Conservation (phyloP, 2,888 invertebrate species). For the Rutpela maculata region DNA sequence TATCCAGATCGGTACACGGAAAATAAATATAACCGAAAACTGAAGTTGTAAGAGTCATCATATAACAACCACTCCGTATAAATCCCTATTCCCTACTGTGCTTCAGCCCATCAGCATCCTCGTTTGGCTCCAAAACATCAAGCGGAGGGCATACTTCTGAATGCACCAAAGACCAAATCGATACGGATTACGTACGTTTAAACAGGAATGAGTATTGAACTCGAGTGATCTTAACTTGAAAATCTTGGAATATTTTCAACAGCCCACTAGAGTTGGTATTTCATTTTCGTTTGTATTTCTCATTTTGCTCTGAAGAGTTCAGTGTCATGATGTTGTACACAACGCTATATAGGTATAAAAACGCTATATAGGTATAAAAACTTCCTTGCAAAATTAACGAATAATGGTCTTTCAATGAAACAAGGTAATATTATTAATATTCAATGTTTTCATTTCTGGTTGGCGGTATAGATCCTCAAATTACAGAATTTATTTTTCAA, state of each 20-base stretch:
- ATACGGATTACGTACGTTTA: slow-evolving; percentile 69
- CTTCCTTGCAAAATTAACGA: too few relatives aligned
- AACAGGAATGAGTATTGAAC: slow-evolving; percentile 61
- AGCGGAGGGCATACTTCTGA: slow-evolving; percentile 49
- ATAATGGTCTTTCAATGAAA: too few relatives aligned
- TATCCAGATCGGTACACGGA: not conserved
- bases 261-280: slow-evolving; percentile 45
- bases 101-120: slow-evolving; percentile 51
- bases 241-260: slow-evolving; percentile 66
- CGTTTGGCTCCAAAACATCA: slow-evolving; percentile 52
- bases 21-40: slow-evolving; percentile 28
- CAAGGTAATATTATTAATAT: too few relatives aligned
- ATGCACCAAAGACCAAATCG: slow-evolving; percentile 64
- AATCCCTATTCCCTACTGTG: slow-evolving; percentile 52
- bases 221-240: slow-evolving; percentile 69
- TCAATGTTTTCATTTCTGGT: too few relatives aligned
- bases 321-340: not conserved
- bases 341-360: too few relatives aligned
- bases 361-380: too few relatives aligned
- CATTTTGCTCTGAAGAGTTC: slow-evolving; percentile 7
- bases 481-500: too few relatives aligned
- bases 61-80: slow-evolving; percentile 51
- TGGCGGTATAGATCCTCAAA: too few relatives aligned
- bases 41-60: slow-evolving; percentile 40
- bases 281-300: slow-evolving; percentile 14